Percentiles rank a stretch among this genome's conserved stretches.
These are phyloP conservation scores for Steromphala cineraria DNA, from an alignment of 2,888 invertebrate species.

Conservation along the genomic window DNA sequence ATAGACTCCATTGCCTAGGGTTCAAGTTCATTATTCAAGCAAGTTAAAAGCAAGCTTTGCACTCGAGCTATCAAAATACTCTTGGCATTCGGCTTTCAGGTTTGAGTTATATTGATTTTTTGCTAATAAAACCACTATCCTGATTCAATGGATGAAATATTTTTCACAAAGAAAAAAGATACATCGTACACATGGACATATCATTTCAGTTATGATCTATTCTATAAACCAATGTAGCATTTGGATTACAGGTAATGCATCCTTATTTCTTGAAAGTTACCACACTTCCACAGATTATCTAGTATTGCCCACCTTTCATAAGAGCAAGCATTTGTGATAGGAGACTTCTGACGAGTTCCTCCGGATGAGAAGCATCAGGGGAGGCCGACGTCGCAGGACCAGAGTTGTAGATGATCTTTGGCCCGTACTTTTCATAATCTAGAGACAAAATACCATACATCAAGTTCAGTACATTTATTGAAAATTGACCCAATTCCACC, in stretches of 20 bases:
- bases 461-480: too few relatives aligned
- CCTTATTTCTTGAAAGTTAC: too few relatives aligned
- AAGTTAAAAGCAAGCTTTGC: too few relatives aligned
- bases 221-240: too few relatives aligned
- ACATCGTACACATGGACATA: too few relatives aligned
- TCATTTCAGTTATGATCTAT: too few relatives aligned
- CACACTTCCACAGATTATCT: too few relatives aligned
- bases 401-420: conserved; percentile 16
- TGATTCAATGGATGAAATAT: not conserved
- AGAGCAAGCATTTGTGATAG: conserved; percentile 51
- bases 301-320: conserved; percentile 60
- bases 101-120: not conserved
- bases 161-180: not conserved
- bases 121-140: not conserved
- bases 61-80: too few relatives aligned
- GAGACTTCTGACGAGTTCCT: conserved; percentile 48
- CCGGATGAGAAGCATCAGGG: conserved; percentile 37
- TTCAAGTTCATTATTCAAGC: too few relatives aligned
- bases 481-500: too few relatives aligned
- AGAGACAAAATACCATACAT: not conserved
- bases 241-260: too few relatives aligned
- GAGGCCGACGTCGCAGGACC: not conserved
- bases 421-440: conserved; percentile 24
- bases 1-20: not conserved
- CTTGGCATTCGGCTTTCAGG: too few relatives aligned